Evolutionary conservation across 1,140 invertebrate genomes (phyloP).

Genomic region (Lepidotrigona ventralis): DNA sequence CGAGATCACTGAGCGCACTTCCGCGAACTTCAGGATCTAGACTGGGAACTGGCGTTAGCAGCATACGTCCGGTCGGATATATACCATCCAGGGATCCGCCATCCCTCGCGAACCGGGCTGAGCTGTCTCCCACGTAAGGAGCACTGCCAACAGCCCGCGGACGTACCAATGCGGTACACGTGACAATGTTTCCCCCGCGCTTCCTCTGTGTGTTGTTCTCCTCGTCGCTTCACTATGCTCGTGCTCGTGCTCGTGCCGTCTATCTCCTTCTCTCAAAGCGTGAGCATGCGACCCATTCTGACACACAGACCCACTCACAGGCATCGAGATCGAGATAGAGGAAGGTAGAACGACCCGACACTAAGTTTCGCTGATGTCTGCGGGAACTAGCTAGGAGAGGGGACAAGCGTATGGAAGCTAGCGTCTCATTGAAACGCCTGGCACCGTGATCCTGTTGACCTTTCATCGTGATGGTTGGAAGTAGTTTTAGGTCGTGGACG

Average conservation of each 20-base stretch:
- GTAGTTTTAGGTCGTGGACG: constrained; percentile 63
- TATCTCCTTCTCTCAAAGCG: constrained; percentile 50
- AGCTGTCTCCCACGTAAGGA: constrained; percentile 67
- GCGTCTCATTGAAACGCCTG: constrained; percentile 54
- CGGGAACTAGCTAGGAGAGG: neutral
- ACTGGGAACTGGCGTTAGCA: constrained; percentile 74
- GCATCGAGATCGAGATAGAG: constrained; percentile 42
- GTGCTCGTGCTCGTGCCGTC: neutral
- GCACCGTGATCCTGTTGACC: constrained; percentile 67
- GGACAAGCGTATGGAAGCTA: constrained; percentile 2
- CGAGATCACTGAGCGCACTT: constrained; percentile 63
- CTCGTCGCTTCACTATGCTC: neutral
- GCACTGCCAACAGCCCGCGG: neutral
- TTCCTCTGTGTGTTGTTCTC: neutral
- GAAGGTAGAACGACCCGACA: constrained; percentile 20
- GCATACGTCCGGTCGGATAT: constrained; percentile 70
- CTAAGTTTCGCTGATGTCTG: constrained; percentile 50
- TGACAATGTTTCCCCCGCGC: constrained; percentile 17
- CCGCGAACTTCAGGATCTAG: constrained; percentile 68
- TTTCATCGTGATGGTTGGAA: constrained; percentile 56
- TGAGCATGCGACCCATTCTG: constrained; percentile 77
- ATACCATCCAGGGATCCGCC: constrained; percentile 66
- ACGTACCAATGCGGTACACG: constrained; percentile 11
- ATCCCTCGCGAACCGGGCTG: constrained; percentile 69
- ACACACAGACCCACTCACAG: constrained; percentile 79